A percentile compares a stretch with the other conserved stretches of the same genome.
Evolutionary conservation across 2,888 invertebrate species (phyloP).

Genomic region (Gymnocheta viridis): DNA sequence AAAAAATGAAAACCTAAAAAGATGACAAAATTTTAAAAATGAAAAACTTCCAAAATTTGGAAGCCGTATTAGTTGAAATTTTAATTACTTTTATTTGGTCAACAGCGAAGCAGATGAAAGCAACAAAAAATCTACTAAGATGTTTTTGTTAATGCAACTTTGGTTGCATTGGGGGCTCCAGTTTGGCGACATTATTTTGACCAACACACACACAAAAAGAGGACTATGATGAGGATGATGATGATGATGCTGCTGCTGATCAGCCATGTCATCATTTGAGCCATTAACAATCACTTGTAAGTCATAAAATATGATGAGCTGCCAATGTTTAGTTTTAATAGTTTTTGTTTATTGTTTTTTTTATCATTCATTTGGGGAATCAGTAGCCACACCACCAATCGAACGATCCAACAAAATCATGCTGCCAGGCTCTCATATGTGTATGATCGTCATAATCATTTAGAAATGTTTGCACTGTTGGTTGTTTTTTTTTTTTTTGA

Average conservation of each 20-base stretch:
- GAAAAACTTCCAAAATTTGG: constrained; percentile 66
- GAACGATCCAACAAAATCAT: background rate
- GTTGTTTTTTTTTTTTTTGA: constrained; percentile 2
- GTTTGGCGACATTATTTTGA: constrained; percentile 65
- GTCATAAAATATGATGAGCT: constrained; percentile 71
- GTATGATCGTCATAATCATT: constrained; percentile 61
- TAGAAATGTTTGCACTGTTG: constrained; percentile 51
- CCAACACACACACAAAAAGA: constrained; percentile 12
- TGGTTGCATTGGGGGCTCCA: constrained; percentile 62
- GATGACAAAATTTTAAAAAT: constrained; percentile 63
- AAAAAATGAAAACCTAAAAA: constrained; percentile 54
- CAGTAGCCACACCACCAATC: constrained; percentile 28
- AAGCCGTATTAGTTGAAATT: constrained; percentile 80
- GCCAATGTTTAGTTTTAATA: constrained; percentile 66
- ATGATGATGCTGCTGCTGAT: background rate
- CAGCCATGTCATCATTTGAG: constrained; percentile 48
- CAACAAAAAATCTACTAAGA: constrained; percentile 17
- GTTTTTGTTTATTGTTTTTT: constrained; percentile 57
- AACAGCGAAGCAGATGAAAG: constrained; percentile 25
- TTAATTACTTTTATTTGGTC: constrained; percentile 77
- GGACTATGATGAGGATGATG: constrained; percentile 5
- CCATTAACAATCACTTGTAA: constrained; percentile 63
- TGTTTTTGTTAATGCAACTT: constrained; percentile 38
- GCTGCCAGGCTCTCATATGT: background rate
- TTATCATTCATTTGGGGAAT: constrained; percentile 49